Conservation (phyloP, 2,888 invertebrate species). For the Choristoneura rosaceana region DNA sequence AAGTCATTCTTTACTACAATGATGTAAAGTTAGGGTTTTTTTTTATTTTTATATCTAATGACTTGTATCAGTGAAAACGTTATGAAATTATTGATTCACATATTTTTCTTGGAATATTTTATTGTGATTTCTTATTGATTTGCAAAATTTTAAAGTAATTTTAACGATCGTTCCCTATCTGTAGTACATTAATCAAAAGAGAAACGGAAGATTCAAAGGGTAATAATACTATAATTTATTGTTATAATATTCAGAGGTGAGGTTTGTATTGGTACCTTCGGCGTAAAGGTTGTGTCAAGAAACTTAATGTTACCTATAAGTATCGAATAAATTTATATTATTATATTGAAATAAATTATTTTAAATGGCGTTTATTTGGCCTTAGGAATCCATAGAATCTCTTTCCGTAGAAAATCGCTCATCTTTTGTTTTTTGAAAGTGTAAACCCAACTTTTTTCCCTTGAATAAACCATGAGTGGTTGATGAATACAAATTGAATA, state of each 20-base stretch:
- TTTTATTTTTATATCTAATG: no score
- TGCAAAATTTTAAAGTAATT: background rate
- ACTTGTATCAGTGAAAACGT: no score
- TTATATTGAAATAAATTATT: no score
- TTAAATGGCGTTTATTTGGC: no score
- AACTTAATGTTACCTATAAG: no score
- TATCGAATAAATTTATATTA: no score
- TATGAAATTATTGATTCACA: no score
- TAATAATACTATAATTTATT: slow-evolving; percentile 65
- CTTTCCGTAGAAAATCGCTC: background rate
- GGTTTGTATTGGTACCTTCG: slow-evolving; percentile 65
- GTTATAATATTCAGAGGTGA: slow-evolving; percentile 70
- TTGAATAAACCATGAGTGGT: slow-evolving; percentile 33
- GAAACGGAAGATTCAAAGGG: slow-evolving; percentile 28
- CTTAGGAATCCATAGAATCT: no score
- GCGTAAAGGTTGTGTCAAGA: slow-evolving; percentile 43
- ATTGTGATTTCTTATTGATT: no score
- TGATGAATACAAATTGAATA: slow-evolving; percentile 39
- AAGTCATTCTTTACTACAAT: no score
- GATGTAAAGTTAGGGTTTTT: no score
- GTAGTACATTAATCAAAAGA: slow-evolving; percentile 3
- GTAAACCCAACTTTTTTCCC: slow-evolving; percentile 12
- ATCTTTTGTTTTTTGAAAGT: slow-evolving; percentile 13
- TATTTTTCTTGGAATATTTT: no score
- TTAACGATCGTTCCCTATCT: slow-evolving; percentile 10